Base-by-base conservation (phyloP, 2,113 vertebrate species). In the Pseudonaja textilis region DNA sequence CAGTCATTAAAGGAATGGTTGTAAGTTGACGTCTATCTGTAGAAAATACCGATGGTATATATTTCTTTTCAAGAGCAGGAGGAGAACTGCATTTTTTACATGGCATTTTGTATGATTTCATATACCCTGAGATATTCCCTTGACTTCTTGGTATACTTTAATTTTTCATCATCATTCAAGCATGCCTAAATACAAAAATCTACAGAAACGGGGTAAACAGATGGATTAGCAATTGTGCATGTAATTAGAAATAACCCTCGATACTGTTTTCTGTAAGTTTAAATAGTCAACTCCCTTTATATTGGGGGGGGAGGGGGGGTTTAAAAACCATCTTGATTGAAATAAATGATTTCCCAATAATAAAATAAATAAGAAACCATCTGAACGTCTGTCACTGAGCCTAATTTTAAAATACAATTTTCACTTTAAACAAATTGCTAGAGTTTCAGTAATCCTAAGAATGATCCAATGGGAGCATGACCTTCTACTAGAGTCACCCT, bases 221-320 rank as follows among this genome's bases (percentile, higher is more conserved):
- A 98, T 97, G 97, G 97, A 97, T 97, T 97, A 97, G 97, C 97
- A 97, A 98, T 97, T 97, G 97, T 97, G 97, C 97, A 97, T 98
- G 96, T 97, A 97, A 98, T 98, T 98, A 97, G 96, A 97, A 97
- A 95, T 97, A 97, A 96, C 95, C 91, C 93, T 95, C 96, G 95
- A 97, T 97, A 97, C 96, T 96, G 88, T 95, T 94, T n/a, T 23
- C n/a, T 34, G n/a, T 39, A 74, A 34, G 57, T 97, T 97, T 97
- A 96, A 97, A 96, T 97, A 96, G 97, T 97, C 94, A 96, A 88
- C 95, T 97, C 94, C 93, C n/a, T 95, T 95, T 95, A 90, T 93
- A 14, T 92, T 92, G 96, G 5, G 45, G 89, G 96, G 93, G 5
- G 45, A 88, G 96, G 93, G 55, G 93, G 55, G 91, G 97, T 91